phyloP scores from a whole-genome alignment of 2,888 invertebrate genomes.

The Scaptomyza caliginosa region DNA sequence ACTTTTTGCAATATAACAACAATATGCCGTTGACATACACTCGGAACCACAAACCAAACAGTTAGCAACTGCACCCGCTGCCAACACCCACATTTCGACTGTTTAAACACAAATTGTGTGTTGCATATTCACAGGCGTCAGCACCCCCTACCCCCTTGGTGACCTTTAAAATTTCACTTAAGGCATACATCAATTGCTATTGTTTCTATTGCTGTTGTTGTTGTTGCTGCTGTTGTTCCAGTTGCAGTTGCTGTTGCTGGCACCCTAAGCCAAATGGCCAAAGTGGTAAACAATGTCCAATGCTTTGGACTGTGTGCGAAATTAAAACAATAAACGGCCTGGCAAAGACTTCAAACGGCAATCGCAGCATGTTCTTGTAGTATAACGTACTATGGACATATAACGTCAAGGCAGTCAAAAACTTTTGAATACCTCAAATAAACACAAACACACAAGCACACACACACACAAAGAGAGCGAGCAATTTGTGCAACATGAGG shows the following conservation, averaged over 20 bases:
- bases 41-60: not conserved
- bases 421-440: slow-evolving; percentile 72
- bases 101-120: slow-evolving; percentile 2
- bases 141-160: slow-evolving; percentile 10
- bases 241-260: slow-evolving; percentile 26
- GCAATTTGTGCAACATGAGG: slow-evolving; percentile 31
- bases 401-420: slow-evolving; percentile 48
- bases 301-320: slow-evolving; percentile 57
- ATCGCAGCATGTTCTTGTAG: slow-evolving; percentile 10
- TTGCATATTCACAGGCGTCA: slow-evolving; percentile 28
- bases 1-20: not conserved
- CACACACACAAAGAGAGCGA: not conserved
- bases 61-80: too few relatives aligned
- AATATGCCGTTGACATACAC: not conserved
- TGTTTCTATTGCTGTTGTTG: slow-evolving; percentile 16
- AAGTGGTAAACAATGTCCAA: slow-evolving; percentile 76
- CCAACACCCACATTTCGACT: too few relatives aligned
- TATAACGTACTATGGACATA: not conserved
- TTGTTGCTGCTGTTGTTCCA: not conserved
- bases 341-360: slow-evolving; percentile 36
- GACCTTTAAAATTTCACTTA: slow-evolving; percentile 46
- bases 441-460: not conserved
- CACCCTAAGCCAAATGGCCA: slow-evolving; percentile 66
- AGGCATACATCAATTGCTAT: slow-evolving; percentile 32
- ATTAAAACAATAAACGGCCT: slow-evolving; percentile 75